Evolutionary conservation across 2,797 vertebrate genomes (phyloP).

Genomic region (Miichthys miiuy): DNA sequence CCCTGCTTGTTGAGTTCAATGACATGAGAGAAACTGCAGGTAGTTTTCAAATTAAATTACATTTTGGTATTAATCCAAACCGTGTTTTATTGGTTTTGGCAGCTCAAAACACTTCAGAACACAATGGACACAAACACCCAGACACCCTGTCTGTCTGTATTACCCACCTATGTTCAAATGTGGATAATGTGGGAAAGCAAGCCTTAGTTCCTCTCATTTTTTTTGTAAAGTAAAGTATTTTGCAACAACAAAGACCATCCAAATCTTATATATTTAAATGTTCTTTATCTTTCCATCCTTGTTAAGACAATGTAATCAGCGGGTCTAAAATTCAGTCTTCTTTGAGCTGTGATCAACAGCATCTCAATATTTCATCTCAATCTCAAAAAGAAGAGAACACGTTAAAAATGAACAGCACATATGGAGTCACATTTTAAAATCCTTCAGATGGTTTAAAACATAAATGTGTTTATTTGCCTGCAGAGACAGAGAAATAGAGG

Average conservation of each 20-base stretch:
- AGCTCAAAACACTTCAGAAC: background rate
- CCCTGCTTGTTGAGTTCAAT: background rate
- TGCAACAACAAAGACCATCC: background rate
- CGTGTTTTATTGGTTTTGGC: background rate
- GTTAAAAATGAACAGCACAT: background rate
- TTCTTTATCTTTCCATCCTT: background rate
- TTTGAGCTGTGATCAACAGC: background rate
- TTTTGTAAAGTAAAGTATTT: no score
- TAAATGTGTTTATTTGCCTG: slow-evolving; percentile 26
- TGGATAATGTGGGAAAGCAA: background rate
- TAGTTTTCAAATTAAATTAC: background rate
- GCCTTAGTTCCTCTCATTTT: no score
- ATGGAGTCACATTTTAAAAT: slow-evolving; percentile 6
- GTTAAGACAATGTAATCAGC: background rate
- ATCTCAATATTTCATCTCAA: background rate
- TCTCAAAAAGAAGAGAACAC: background rate
- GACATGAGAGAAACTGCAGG: background rate
- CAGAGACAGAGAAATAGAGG: background rate
- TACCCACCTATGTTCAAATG: background rate
- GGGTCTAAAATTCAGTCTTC: background rate
- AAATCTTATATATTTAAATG: background rate
- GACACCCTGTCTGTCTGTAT: background rate
- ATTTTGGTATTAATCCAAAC: background rate
- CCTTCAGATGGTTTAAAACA: slow-evolving; percentile 13
- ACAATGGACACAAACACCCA: background rate